A percentile compares a stretch with the other conserved stretches of the same genome.
Evolutionary conservation across 2,888 invertebrate genomes (phyloP).

Genomic region (Agriotes lineatus): DNA sequence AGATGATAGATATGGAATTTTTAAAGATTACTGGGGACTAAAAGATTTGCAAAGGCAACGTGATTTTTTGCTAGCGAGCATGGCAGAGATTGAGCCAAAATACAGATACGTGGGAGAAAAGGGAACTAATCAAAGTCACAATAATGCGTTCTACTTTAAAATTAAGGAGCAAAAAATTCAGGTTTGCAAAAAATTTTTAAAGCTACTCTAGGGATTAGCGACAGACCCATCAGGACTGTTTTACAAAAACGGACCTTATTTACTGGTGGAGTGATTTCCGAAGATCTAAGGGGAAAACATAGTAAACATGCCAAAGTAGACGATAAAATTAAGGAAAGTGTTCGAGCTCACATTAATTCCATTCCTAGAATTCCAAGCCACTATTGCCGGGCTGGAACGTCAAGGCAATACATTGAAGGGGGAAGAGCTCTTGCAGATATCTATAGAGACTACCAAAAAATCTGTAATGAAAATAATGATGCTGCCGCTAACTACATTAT

Average conservation of each 20-base stretch:
- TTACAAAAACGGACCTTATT: constrained; percentile 18
- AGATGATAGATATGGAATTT: constrained; percentile 41
- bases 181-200: constrained; percentile 43
- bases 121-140: constrained; percentile 42
- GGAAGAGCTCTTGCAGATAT: constrained; percentile 49
- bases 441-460: constrained; percentile 49
- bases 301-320: constrained; percentile 47
- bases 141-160: no score
- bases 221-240: constrained; percentile 39
- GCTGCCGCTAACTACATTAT: constrained; percentile 12
- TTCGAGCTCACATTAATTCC: constrained; percentile 50
- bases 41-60: constrained; percentile 46
- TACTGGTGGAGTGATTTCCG: constrained; percentile 43
- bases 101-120: constrained; percentile 46
- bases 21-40: constrained; percentile 45
- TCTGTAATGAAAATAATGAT: constrained; percentile 42
- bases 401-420: constrained; percentile 53
- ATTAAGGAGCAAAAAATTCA: constrained; percentile 41
- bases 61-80: constrained; percentile 43
- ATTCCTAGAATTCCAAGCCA: constrained; percentile 54
- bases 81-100: constrained; percentile 43
- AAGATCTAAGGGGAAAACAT: constrained; percentile 53
- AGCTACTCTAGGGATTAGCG: constrained; percentile 36
- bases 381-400: constrained; percentile 48
- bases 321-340: constrained; percentile 45